Evolutionary conservation across 1,140 invertebrate species (phyloP), one percentile per base, ranked within the genome.

Genomic region (Telenomus remus): DNA sequence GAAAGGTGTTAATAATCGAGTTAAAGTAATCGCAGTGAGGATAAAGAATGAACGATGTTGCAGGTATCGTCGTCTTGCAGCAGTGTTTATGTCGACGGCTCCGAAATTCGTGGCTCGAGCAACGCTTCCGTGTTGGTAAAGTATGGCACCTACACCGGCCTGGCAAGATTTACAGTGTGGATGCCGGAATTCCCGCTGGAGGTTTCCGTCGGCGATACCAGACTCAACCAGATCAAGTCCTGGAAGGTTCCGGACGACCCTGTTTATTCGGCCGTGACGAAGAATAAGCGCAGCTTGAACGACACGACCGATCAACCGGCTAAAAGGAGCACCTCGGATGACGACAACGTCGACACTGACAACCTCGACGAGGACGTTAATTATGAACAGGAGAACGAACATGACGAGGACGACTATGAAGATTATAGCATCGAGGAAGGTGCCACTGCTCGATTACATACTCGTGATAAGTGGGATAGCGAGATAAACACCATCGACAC

Each of bases 51-150:
- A 13, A 13, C 13, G 11, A 13, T 44, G 11, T 77, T 79, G 5
- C 81, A 98, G 96, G 96, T 98, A 1, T 97, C 97, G 7, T 95
- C 96, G 0, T 97, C 96, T 4, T 99, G 97, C 88, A 97, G 96
- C 72, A 96, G 95, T 4, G 96, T 99, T 2, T 99, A 98, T 87
- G 93, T 99, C 6, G 97, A 99, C 87, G 97, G 97, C 0, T 97
- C 96, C 11, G 97, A 99, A 89, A 95, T 96, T 37, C 91, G 96
- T 0, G 97, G 97, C 4, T 97, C 96, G 0, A 95, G 95, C 10
- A 98, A 98, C 85, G 97, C 97, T 0, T 96, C 95, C 0, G 93
- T 99, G 11, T 91, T 97, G 8, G 96, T 98, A 6, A 97, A 97
- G 86, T 98, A 98, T 83, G 96, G 96, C 6, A 95, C 95, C 0